A percentile compares a stretch with the other conserved stretches of the same genome.
Evolutionary conservation across 2,113 vertebrate genomes (phyloP).

Genomic region (Hyaena hyaena): DNA sequence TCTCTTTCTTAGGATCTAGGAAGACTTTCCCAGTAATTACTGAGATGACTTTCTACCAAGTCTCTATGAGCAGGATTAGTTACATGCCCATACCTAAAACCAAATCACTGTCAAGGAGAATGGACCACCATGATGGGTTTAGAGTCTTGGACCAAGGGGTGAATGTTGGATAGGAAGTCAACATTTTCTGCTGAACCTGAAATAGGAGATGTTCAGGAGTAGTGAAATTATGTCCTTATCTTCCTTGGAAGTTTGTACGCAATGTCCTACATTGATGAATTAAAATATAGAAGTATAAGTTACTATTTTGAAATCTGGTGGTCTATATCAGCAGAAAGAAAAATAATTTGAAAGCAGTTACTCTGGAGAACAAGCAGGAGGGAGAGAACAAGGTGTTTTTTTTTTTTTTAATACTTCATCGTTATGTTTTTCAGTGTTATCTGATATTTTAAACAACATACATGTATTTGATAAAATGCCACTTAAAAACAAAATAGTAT

Average conservation of each 20-base stretch:
- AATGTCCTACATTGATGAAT: background rate
- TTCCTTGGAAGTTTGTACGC: background rate
- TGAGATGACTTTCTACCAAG: background rate
- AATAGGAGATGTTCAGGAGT: background rate
- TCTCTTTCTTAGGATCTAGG: background rate
- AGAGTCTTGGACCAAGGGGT: background rate
- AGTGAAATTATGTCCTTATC: background rate
- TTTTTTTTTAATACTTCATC: background rate
- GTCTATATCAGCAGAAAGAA: background rate
- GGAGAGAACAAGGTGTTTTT: background rate
- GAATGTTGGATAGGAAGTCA: background rate
- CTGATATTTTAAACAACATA: background rate
- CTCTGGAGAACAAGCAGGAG: background rate
- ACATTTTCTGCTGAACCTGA: background rate
- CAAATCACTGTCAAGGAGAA: background rate
- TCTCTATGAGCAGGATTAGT: background rate
- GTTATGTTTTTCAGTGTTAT: background rate
- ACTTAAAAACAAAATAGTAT: slow-evolving; percentile 27
- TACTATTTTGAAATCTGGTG: background rate
- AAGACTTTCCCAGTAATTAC: background rate
- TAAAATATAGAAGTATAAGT: background rate
- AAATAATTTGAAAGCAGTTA: background rate
- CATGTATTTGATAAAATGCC: background rate
- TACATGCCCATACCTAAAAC: background rate
- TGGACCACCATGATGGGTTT: background rate